A percentile compares a stretch with the other conserved stretches of the same genome.
Conservation (phyloP, 1,140 invertebrate genomes). For the Heliconius himera region DNA sequence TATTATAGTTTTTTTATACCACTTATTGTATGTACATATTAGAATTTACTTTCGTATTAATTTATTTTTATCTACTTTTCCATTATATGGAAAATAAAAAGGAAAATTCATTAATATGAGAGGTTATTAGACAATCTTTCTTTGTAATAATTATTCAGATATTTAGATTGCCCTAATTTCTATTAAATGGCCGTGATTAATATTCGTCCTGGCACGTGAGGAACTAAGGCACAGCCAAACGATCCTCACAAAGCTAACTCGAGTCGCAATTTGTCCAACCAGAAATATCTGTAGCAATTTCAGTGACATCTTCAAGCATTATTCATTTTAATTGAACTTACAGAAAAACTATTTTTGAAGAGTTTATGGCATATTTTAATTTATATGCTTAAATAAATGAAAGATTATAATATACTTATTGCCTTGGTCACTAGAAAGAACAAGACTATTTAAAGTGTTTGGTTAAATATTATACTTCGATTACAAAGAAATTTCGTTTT, state of each 20-base stretch:
- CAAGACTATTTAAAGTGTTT: no score
- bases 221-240: neutral
- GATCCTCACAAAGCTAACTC: neutral
- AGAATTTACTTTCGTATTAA: neutral
- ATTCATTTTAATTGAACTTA: neutral
- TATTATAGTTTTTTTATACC: no score
- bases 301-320: neutral
- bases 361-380: no score
- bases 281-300: neutral
- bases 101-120: neutral
- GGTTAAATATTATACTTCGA: no score
- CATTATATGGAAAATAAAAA: neutral
- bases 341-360: no score
- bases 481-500: no score
- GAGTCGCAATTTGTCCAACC: neutral
- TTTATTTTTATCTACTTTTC: neutral
- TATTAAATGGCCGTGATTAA: neutral
- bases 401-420: no score
- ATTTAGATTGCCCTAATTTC: neutral
- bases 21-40: no score
- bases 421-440: no score
- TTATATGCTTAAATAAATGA: no score
- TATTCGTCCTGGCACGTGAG: neutral
- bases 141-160: neutral
- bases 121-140: neutral